phyloP scores from a whole-genome alignment of 2,797 vertebrate species.

The Harpagifer antarcticus region DNA sequence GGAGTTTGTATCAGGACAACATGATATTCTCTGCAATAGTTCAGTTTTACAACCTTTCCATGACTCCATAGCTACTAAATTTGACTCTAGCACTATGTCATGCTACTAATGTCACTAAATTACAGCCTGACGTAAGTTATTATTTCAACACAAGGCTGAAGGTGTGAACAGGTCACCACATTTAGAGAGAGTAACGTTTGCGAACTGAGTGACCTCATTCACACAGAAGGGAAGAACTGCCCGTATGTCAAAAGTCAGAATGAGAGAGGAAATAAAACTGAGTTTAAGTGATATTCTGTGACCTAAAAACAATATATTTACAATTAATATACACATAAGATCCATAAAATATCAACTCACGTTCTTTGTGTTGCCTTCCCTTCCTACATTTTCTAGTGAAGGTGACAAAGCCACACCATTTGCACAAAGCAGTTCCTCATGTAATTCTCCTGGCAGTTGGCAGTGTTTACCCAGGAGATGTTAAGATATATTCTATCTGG shows the following conservation, averaged over 20 bases:
- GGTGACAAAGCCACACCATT: constrained; percentile 49
- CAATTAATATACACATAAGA: background rate
- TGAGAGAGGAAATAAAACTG: constrained; percentile 21
- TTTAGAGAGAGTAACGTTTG: constrained; percentile 74
- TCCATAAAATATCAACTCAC: background rate
- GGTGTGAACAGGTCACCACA: constrained; percentile 56
- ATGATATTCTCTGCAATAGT: background rate
- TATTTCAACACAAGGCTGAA: constrained; percentile 42
- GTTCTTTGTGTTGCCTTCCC: constrained; percentile 1
- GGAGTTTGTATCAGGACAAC: background rate
- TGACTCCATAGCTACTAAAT: constrained; percentile 27
- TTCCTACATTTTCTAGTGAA: constrained; percentile 9
- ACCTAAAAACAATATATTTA: constrained; percentile 5
- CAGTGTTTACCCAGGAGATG: constrained; percentile 51
- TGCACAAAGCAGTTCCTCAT: constrained; percentile 38
- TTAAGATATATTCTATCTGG: constrained; percentile 45
- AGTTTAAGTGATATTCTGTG: constrained; percentile 16
- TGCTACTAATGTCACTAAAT: constrained; percentile 29
- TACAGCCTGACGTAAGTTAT: constrained; percentile 46
- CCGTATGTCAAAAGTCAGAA: constrained; percentile 51
- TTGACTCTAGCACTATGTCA: constrained; percentile 27
- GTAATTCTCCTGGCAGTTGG: constrained; percentile 11
- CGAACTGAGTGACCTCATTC: constrained; percentile 71
- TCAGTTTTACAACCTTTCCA: constrained; percentile 20
- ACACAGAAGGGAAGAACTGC: constrained; percentile 49